Evolutionary conservation across 2,888 invertebrate genomes (phyloP), one percentile per base, ranked within the genome.

Genomic region (Adelognathus sp.): DNA sequence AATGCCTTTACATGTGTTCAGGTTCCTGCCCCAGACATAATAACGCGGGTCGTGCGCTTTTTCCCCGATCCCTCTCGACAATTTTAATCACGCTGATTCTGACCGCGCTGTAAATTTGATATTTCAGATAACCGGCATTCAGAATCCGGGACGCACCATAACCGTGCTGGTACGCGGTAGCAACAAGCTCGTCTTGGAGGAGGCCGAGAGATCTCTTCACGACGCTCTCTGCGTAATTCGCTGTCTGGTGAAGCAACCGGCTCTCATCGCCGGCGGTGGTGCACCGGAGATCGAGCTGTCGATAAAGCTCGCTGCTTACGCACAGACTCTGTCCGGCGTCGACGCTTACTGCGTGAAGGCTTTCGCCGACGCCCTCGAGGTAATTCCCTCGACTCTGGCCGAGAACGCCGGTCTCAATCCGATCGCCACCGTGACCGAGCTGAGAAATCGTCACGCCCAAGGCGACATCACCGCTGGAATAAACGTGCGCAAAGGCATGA

Each of bases 281-380:
- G 98, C 99, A 11, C 98, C 99, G 3, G 99, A 99, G 93, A 98
- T 98, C 81, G 98, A 99, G 90, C 94, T 99, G 80, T 96, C 98
- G 0, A 93, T 98, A 31, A 95, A 95, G 76, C 93, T 99, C 69
- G 95, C 96, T 5, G 95, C 96, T 21, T 93, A 95, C 81, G 95
- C 99, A 0, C 95, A 98, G 87, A 95, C 96, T 1, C 94, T 98
- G 41, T 95, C 96, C 66, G 99, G 99, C 67, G 96, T 98, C 63
- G 98, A 98, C 90, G 97, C 98, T 78, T 99, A 99, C 92, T 99
- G 99, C 90, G 95, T 98, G 92, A 95, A 97, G 83, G 98, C 98
- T 0, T 99, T 96, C 92, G 98, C 99, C 0, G 97, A 98, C 90
- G 98, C 99, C 3, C 93, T 99, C 72, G 99, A 99, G 92, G 96